Evolutionary conservation across 2,113 vertebrate genomes (phyloP), one percentile per base, ranked within the genome.

Genomic region (Desmodus rotundus): DNA sequence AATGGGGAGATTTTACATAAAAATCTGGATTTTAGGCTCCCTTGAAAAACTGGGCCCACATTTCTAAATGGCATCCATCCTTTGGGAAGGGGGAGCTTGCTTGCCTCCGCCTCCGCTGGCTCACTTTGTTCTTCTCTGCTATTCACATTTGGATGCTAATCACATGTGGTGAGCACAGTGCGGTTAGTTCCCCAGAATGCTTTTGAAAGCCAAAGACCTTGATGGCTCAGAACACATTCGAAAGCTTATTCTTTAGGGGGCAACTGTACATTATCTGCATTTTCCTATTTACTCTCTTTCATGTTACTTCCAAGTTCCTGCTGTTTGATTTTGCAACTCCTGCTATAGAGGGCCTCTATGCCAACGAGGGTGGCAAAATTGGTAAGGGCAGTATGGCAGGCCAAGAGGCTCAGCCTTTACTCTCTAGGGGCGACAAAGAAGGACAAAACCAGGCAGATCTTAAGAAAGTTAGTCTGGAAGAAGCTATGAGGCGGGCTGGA

Each of bases 61-160:
- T 90, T 96, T 96, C 80, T 84, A 87, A 93, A 82, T 28, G 56
- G 31, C 80, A 85, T 22, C 14, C 52, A 67, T 22, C 43, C 20
- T 85, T 90, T 81, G 45, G 50, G 81, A 77, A 76, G 47, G 72
- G 93, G 74, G 43, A 33, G 20, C 38, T 82, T 22, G 86, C 58
- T 73, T 22, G 89, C 58, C 17, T 10, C 5, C 41, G 94, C 72
- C 67, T 65, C 87, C n/a, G 43, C 47, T 3, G 63, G 31, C 81
- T 90, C 52, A 10, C 67, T 94, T 68, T 72, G 13, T 65, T 90
- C 50, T 38, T 84, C 76, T 78, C 84, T 73, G 58, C 22, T 36
- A 26, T 80, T 50, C 81, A 22, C 91, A 97, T 93, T 94, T 87
- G 93, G 92, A 97, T 97, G 95, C 89, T 89, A 89, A 95, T 95